Evolutionary conservation across 2,797 vertebrate species (phyloP), one percentile per base, ranked within the genome.

Genomic region (Hippopotamyrus pictus): DNA sequence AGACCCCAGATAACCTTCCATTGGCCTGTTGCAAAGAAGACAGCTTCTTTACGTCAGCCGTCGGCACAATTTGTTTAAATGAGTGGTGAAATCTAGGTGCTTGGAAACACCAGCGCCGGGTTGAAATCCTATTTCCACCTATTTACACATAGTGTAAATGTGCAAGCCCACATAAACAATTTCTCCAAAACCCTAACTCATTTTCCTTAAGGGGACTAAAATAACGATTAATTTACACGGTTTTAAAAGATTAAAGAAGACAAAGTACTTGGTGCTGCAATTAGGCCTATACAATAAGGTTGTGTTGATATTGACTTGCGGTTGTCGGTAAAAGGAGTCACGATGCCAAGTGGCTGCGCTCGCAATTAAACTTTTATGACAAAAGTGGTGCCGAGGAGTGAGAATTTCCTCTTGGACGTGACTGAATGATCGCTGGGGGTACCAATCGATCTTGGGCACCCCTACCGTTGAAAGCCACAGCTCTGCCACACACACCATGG

Each of bases 1-100:
- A 44, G 76, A 84, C 88, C 88, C n/a, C 41, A 84, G 88, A 84
- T 44, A 84, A 57, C 88, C 53, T 37, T 33, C 65, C 65, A 73
- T 12, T 3, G 3, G 33, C 50, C 19, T 29, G 7, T 83, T 83
- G 41, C 46, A 22, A 59, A 19, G 82, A 22, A 48, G n/a, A 25
- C 37, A 19, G 54, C 5, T 57, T 6, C 53, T 59, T 59, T 59
- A 59, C 54, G 19, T n/a, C 53, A 84, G 51, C 14, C 51, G 25
- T 41, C 37, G 14, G 22, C 33, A 5, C 6, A 51, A 37, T 69
- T 89, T 48, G 29, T 48, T 69, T 65, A 25, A 85, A 89, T 89
- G 46, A 57, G 22, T n/a, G 83, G 19, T 69, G 41, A 89, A 51
- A 33, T 73, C n/a, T n/a, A 2, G 44, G 12, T 33, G 29, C 53